Evolutionary conservation across 2,888 invertebrate species (phyloP).

Genomic region (Hymenopus coronatus): DNA sequence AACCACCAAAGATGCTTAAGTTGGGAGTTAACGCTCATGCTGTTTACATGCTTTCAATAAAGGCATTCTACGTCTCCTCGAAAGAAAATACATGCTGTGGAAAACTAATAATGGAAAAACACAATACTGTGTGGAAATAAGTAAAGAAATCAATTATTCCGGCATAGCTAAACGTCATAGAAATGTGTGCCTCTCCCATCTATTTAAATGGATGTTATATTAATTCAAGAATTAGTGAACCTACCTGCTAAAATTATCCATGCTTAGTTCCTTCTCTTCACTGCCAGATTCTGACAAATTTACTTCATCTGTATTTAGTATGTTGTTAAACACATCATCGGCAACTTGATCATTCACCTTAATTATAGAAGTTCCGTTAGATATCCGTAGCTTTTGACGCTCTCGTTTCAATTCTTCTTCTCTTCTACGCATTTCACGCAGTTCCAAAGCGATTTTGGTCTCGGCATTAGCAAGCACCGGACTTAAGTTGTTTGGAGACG

Average conservation of each 20-base stretch:
- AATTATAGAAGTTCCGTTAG: conserved; percentile 22
- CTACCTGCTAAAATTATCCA: conserved; percentile 39
- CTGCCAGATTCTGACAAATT: conserved; percentile 41
- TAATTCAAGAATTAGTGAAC: neutral
- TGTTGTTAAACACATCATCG: conserved; percentile 38
- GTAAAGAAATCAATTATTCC: too few relatives aligned
- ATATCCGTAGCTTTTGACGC: conserved; percentile 34
- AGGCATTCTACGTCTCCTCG: too few relatives aligned
- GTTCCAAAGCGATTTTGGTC: conserved; percentile 49
- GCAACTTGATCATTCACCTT: conserved; percentile 24
- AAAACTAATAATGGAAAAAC: too few relatives aligned
- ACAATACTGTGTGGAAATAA: too few relatives aligned
- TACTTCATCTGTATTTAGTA: conserved; percentile 42
- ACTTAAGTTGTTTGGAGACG: too few relatives aligned
- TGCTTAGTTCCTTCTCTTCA: conserved; percentile 39
- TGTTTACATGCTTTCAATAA: too few relatives aligned
- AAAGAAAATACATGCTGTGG: too few relatives aligned
- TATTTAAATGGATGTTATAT: too few relatives aligned
- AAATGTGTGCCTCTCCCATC: too few relatives aligned
- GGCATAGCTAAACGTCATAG: too few relatives aligned
- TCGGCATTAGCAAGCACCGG: conserved; percentile 35
- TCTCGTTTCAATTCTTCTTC: conserved; percentile 50
- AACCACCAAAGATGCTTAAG: too few relatives aligned
- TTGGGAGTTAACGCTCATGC: too few relatives aligned
- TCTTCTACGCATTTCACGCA: conserved; percentile 49